Conservation (phyloP, 2,888 invertebrate genomes). For the Uloborus plumipes region DNA sequence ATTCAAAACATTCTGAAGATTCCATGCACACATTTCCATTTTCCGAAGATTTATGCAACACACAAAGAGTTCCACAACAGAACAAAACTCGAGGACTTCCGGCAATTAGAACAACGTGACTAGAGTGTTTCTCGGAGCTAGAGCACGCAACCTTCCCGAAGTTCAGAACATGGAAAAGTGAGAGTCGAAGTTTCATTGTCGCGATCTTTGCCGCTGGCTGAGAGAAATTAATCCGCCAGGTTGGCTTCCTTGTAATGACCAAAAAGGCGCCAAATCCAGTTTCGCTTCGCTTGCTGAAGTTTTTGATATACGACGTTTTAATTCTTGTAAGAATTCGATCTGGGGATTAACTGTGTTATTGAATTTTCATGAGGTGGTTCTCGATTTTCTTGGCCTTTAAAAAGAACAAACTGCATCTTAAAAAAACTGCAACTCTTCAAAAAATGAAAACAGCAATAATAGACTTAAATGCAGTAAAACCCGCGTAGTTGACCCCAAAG, state of each 20-base stretch:
- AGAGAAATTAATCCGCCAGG: conserved; percentile 8
- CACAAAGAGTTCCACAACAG: neutral
- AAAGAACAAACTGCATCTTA: too few species aligned
- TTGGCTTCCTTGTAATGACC: neutral
- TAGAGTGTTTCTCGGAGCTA: neutral
- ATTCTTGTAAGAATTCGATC: too few species aligned
- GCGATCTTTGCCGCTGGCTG: neutral
- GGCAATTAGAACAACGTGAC: conserved; percentile 46
- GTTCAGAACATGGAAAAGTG: conserved; percentile 39
- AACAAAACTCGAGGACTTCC: neutral
- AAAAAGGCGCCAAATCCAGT: neutral
- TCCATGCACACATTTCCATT: too few species aligned
- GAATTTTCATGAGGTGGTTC: too few species aligned
- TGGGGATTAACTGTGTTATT: too few species aligned
- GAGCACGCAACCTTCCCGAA: conserved; percentile 16
- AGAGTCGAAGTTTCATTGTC: conserved; percentile 27
- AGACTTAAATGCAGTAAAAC: too few species aligned
- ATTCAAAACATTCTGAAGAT: too few species aligned
- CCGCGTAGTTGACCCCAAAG: too few species aligned
- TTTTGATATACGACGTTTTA: too few species aligned
- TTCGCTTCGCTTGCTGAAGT: conserved; percentile 10
- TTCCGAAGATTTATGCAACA: neutral
- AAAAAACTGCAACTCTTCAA: too few species aligned
- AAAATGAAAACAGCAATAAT: too few species aligned
- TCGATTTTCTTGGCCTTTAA: too few species aligned